Percentiles rank a stretch among this genome's conserved stretches.
Evolutionary conservation across 2,113 vertebrate genomes (phyloP).

Genomic region (Pteruthius melanotis): DNA sequence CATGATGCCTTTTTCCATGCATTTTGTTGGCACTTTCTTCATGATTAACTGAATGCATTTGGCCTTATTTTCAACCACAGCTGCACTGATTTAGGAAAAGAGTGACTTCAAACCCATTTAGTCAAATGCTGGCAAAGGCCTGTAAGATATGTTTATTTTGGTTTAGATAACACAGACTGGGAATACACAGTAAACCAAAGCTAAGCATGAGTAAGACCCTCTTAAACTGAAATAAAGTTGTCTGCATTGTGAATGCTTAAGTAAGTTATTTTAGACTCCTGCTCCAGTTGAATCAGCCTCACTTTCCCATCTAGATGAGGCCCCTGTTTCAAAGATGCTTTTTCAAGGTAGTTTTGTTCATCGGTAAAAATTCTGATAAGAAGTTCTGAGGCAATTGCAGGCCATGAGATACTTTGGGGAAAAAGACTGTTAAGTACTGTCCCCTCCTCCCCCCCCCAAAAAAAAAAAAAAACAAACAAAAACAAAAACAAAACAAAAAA

Average conservation of each 20-base stretch:
- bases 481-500: not conserved
- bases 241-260: not conserved
- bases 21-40: not conserved
- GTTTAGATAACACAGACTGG: not conserved
- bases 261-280: not conserved
- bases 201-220: not conserved
- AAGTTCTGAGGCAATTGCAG: not conserved
- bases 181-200: not conserved
- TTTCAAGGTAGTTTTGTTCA: not conserved
- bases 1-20: not conserved
- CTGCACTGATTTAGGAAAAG: slow-evolving; percentile 13
- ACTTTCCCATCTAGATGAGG: not conserved
- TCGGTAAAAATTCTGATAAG: not conserved
- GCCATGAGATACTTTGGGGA: not conserved
- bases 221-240: not conserved
- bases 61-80: slow-evolving; percentile 18
- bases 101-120: not conserved
- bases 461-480: not conserved
- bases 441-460: too few relatives aligned
- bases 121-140: slow-evolving; percentile 10
- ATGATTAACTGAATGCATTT: not conserved
- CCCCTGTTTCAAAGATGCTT: not conserved
- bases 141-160: slow-evolving; percentile 3
- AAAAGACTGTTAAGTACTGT: not conserved
- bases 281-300: not conserved